These are phyloP conservation scores for Heterohyrax brucei DNA, from an alignment of 2,797 vertebrate species.

Conservation along the genomic window DNA sequence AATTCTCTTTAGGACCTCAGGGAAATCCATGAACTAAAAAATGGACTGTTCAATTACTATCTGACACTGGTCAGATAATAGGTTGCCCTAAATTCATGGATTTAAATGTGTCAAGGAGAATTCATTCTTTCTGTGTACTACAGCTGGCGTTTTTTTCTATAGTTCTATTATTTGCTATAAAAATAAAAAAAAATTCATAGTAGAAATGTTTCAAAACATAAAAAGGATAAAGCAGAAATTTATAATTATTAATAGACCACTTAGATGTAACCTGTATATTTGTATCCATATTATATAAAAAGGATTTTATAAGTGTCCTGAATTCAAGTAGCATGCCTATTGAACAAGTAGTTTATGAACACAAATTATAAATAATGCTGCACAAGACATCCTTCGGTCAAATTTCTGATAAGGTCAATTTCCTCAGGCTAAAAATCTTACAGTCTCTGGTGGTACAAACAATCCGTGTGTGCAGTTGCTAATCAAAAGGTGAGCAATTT, in stretches of 20 bases:
- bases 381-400: constrained; percentile 10
- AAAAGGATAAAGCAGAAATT: constrained; percentile 18
- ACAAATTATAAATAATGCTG: background rate
- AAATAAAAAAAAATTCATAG: constrained; percentile 11
- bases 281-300: background rate
- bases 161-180: constrained; percentile 15
- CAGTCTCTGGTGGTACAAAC: too few relatives aligned
- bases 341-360: constrained; percentile 9
- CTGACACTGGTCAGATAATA: constrained; percentile 54
- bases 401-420: background rate
- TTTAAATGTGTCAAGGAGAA: constrained; percentile 75
- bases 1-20: constrained; percentile 37
- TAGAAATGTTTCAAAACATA: constrained; percentile 57
- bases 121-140: constrained; percentile 38
- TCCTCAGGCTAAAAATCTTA: background rate
- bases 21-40: constrained; percentile 71
- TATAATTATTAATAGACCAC: constrained; percentile 10
- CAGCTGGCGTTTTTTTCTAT: background rate
- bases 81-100: constrained; percentile 65
- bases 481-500: too few relatives aligned
- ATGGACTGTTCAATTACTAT: constrained; percentile 22
- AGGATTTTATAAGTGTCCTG: background rate
- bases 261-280: constrained; percentile 36
- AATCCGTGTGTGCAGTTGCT: too few relatives aligned
- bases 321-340: background rate